Evolutionary conservation across 2,113 vertebrate genomes (phyloP).

Genomic region (Pelodiscus sinensis): DNA sequence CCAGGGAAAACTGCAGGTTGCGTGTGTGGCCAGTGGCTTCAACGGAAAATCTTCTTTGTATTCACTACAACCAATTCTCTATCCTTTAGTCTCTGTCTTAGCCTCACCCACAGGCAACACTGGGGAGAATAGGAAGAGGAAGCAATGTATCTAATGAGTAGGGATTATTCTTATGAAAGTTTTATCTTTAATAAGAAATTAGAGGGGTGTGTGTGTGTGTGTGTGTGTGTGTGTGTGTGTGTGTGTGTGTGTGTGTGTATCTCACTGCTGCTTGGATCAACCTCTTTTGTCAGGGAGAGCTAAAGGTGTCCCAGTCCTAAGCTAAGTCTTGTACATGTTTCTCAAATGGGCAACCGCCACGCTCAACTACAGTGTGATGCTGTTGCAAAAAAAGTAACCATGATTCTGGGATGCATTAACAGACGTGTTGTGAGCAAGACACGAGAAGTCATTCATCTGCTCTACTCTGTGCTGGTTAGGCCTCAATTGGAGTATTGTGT

Average conservation of each 20-base stretch:
- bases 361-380: neutral
- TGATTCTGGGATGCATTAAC: no score
- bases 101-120: neutral
- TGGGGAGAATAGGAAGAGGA: fast-evolving
- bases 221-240: no score
- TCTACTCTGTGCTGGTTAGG: no score
- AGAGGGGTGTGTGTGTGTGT: no score
- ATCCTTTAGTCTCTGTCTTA: neutral
- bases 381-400: no score
- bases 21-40: neutral
- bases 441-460: no score
- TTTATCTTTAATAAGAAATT: neutral
- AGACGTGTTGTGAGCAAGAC: no score
- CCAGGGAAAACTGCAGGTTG: neutral
- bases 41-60: neutral
- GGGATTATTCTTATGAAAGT: neutral
- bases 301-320: neutral
- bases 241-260: fast-evolving
- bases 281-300: neutral
- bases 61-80: neutral
- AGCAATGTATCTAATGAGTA: neutral
- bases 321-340: neutral
- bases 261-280: neutral
- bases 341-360: neutral
- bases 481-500: no score